Percentiles rank a stretch among this genome's conserved stretches.
phyloP scores from a whole-genome alignment of 2,797 vertebrate genomes.

The Phrynocephalus forsythii region DNA sequence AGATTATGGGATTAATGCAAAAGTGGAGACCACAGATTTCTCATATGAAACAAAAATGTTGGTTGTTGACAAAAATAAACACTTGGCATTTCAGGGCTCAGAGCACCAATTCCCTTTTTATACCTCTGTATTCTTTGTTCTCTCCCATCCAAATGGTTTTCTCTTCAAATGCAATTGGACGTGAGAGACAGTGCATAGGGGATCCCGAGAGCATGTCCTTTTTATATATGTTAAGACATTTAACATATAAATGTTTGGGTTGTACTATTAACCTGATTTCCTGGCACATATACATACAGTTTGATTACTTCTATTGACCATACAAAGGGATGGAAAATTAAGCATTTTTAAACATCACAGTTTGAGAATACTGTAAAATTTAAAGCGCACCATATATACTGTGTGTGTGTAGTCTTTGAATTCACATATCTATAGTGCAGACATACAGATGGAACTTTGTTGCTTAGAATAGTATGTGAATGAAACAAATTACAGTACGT shows the following conservation, averaged over 20 bases:
- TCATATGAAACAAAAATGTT: too few species aligned
- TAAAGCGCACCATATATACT: neutral
- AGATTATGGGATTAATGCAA: neutral
- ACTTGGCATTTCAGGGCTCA: too few species aligned
- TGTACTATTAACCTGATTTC: neutral
- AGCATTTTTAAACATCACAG: neutral
- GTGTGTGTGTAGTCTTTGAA: too few species aligned
- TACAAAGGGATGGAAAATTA: neutral
- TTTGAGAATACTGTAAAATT: neutral
- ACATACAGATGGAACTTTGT: neutral
- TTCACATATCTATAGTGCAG: neutral
- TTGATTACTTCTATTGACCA: neutral
- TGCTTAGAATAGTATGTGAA: neutral
- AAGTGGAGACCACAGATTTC: neutral
- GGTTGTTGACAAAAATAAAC: too few species aligned
- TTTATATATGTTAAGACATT: too few species aligned
- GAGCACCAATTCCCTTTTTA: too few species aligned
- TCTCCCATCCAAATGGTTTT: too few species aligned
- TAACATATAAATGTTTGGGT: too few species aligned
- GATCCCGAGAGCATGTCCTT: too few species aligned
- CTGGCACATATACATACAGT: neutral
- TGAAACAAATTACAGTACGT: conserved; percentile 1
- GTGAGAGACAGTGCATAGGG: too few species aligned
- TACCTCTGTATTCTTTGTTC: too few species aligned
- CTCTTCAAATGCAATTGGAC: too few species aligned